Conservation (phyloP, 2,113 vertebrate genomes). For the Scytalopus superciliaris region DNA sequence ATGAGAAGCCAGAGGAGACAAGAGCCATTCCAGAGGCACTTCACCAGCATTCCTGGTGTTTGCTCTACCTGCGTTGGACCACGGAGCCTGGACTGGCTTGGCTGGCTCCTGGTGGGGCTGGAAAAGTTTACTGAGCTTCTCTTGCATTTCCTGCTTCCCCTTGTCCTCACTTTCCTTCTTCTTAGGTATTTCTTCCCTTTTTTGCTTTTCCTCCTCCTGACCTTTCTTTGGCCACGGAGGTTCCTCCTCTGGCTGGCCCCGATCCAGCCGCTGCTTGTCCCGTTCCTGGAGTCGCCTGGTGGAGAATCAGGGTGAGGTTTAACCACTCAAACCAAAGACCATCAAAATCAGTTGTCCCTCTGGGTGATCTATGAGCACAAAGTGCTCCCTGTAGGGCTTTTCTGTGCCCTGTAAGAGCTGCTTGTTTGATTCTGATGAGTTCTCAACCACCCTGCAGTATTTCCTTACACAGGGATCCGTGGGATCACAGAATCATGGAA, state of each 20-base stretch:
- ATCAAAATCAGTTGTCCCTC: background rate
- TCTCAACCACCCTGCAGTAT: background rate
- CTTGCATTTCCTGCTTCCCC: constrained; percentile 81
- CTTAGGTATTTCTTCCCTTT: constrained; percentile 72
- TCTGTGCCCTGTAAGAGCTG: background rate
- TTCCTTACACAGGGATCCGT: background rate
- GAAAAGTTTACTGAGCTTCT: constrained; percentile 87
- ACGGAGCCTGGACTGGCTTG: constrained; percentile 79
- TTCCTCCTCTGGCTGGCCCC: constrained; percentile 69
- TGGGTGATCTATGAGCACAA: background rate
- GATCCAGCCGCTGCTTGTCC: constrained; percentile 75
- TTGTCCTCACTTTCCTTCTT: constrained; percentile 79
- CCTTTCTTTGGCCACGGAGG: constrained; percentile 54
- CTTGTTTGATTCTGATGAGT: background rate
- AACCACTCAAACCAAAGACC: background rate
- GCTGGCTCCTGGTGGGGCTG: constrained; percentile 78
- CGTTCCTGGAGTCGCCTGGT: constrained; percentile 76
- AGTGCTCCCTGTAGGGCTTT: background rate
- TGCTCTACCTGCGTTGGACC: constrained; percentile 81
- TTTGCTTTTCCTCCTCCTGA: constrained; percentile 76
- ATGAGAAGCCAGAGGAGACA: background rate
- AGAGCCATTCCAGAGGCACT: background rate
- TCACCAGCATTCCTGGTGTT: background rate
- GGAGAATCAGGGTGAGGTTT: background rate
- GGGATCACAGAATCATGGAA: background rate